A percentile compares a stretch with the other conserved stretches of the same genome.
These are phyloP conservation scores for Hypselothyrea guttata DNA, from an alignment of 2,888 invertebrate genomes.

Conservation along the genomic window DNA sequence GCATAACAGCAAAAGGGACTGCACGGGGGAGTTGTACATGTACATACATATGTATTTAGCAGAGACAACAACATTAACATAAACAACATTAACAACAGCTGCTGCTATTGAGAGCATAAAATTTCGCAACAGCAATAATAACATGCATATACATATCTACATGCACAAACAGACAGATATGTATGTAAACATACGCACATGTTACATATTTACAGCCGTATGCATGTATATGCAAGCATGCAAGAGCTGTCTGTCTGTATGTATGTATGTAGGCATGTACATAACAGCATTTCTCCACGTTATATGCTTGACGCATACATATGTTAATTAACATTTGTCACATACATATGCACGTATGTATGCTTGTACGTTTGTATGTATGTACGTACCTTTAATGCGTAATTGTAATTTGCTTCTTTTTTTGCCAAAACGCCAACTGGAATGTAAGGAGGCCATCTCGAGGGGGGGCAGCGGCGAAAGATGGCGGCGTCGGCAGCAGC, in stretches of 20 bases:
- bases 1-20: too few relatives aligned
- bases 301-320: slow-evolving; percentile 11
- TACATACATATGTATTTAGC: too few relatives aligned
- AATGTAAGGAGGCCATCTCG: slow-evolving; percentile 79
- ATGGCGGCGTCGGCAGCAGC: slow-evolving; percentile 20
- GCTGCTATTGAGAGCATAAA: slow-evolving; percentile 4
- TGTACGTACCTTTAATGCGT: slow-evolving; percentile 81
- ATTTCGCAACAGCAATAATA: slow-evolving; percentile 22
- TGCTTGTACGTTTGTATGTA: not conserved
- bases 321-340: slow-evolving; percentile 44
- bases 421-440: slow-evolving; percentile 82
- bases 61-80: not conserved
- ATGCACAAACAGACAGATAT: not conserved
- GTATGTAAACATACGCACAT: not conserved
- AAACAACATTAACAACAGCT: not conserved
- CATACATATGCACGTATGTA: slow-evolving; percentile 29
- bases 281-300: slow-evolving; percentile 12
- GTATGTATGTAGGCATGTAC: slow-evolving; percentile 7
- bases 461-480: slow-evolving; percentile 40
- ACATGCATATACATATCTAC: slow-evolving; percentile 5
- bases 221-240: too few relatives aligned
- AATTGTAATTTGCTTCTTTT: slow-evolving; percentile 81
- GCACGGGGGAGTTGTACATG: too few relatives aligned
- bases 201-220: too few relatives aligned
- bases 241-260: not conserved